Evolutionary conservation across 1,140 invertebrate species (phyloP).

Genomic region (Drosophila jambulina): DNA sequence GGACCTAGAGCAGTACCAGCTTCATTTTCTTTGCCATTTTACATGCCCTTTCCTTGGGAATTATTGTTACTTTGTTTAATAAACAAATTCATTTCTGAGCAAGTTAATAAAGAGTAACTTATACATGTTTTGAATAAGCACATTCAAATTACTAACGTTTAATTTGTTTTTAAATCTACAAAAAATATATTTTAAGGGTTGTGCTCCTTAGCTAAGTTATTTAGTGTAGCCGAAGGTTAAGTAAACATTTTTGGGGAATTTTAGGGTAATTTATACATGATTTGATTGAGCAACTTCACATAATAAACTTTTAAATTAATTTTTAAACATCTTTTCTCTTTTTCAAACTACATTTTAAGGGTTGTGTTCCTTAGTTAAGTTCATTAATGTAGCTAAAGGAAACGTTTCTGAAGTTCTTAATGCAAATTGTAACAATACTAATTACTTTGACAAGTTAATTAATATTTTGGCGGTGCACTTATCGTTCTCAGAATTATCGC

Average conservation of each 20-base stretch:
- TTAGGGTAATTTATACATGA: neutral
- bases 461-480: neutral
- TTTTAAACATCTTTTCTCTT: neutral
- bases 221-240: too few relatives aligned
- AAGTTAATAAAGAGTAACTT: neutral
- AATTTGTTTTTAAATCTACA: neutral
- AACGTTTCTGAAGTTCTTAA: neutral
- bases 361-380: neutral
- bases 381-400: neutral
- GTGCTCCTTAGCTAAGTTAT: too few relatives aligned
- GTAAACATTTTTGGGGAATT: too few relatives aligned
- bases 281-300: neutral
- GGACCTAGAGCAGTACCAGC: constrained; percentile 12
- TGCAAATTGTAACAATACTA: neutral
- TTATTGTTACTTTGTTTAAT: too few relatives aligned
- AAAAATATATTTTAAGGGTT: too few relatives aligned
- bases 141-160: too few relatives aligned
- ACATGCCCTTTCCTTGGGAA: neutral
- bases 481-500: neutral
- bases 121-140: neutral
- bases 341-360: neutral
- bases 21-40: neutral
- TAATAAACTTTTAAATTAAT: neutral
- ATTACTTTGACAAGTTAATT: neutral
- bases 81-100: neutral